Evolutionary conservation across 2,113 vertebrate genomes (phyloP).

Genomic region (Pandion haliaetus): DNA sequence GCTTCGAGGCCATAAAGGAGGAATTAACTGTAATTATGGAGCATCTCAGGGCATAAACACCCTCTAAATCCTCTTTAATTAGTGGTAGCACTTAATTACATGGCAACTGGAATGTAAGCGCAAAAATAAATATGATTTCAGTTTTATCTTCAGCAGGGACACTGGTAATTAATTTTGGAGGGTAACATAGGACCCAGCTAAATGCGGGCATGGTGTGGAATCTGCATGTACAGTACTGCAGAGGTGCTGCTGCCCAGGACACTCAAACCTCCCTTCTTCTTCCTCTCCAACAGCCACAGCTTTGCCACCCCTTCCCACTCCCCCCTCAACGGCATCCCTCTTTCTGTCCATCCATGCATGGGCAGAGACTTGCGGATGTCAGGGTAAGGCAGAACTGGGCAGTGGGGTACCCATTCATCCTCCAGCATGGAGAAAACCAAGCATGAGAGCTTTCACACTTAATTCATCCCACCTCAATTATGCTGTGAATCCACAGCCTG

Average conservation of each 20-base stretch:
- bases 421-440: background rate
- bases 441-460: accelerated
- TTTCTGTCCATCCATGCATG: background rate
- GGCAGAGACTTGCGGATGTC: background rate
- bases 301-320: background rate
- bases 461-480: background rate
- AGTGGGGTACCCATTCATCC: too few species aligned
- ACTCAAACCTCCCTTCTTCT: background rate
- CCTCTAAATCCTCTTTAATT: slow-evolving; percentile 59
- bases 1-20: background rate
- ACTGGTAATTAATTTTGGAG: slow-evolving; percentile 27
- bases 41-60: background rate
- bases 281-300: background rate
- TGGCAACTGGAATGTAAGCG: slow-evolving; percentile 38
- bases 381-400: background rate
- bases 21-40: slow-evolving; percentile 32
- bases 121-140: slow-evolving; percentile 51
- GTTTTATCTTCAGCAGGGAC: slow-evolving; percentile 17
- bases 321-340: background rate
- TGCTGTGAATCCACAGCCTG: background rate
- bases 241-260: background rate
- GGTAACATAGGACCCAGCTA: background rate
- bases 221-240: background rate
- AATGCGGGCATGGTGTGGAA: accelerated
- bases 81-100: slow-evolving; percentile 40